Evolutionary conservation across 2,888 invertebrate genomes (phyloP).

Genomic region (Luperina testacea): DNA sequence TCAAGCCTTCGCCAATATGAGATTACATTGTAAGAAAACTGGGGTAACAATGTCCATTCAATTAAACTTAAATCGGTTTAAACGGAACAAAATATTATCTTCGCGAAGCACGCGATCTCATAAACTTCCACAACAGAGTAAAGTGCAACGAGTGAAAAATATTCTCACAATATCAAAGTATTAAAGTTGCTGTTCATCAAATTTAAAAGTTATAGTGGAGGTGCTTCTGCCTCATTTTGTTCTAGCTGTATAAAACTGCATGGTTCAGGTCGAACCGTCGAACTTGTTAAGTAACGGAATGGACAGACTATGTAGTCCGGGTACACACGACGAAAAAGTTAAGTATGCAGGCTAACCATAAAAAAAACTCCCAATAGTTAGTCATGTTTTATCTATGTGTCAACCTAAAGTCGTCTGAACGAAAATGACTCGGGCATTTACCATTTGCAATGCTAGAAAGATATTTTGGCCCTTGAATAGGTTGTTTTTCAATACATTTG

Average conservation of each 20-base stretch:
- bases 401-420: neutral
- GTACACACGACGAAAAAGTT: conserved; percentile 42
- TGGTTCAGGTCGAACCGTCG: conserved; percentile 62
- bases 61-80: conserved; percentile 38
- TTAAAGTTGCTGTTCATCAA: conserved; percentile 77
- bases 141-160: conserved; percentile 68
- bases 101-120: conserved; percentile 46
- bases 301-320: conserved; percentile 71
- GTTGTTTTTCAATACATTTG: no score
- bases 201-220: conserved; percentile 76
- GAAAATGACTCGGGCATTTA: neutral
- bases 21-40: conserved; percentile 15
- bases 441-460: neutral
- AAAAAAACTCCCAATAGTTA: neutral
- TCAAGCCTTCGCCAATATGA: neutral
- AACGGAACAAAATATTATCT: conserved; percentile 46
- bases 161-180: conserved; percentile 72
- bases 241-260: conserved; percentile 71
- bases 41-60: conserved; percentile 24
- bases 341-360: neutral
- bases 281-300: conserved; percentile 77
- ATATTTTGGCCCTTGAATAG: no score
- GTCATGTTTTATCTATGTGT: neutral
- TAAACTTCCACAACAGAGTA: conserved; percentile 55
- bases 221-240: conserved; percentile 66